Evolutionary conservation across 2,113 vertebrate genomes (phyloP), one percentile per base, ranked within the genome.

Genomic region (Eclectus roratus): DNA sequence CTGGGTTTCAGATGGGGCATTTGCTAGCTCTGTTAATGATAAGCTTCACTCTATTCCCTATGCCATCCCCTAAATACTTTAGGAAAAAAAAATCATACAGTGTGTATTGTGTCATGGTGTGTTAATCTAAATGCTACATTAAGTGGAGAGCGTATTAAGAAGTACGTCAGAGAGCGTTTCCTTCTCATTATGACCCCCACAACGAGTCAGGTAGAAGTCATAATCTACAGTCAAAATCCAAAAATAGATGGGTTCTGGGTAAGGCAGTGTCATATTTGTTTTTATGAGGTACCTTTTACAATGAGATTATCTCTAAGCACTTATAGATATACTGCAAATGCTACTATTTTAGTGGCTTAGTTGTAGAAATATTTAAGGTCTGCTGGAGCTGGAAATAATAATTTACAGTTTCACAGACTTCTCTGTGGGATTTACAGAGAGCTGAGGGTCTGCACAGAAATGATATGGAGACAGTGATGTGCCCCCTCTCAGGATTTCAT

Each of bases 1-100:
- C 97, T 98, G 98, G 94, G 95, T 96, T 97, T 98, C 97, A 96
- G 92, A 97, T 96, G 93, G 97, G 91, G 78, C 92, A 97, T 97
- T 97, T 97, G 91, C 97, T 95, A 53, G 89, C 81, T 97, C 96
- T 96, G 94, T 97, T 97, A 97, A 97, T 96, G 97, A 97, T 96
- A 96, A 97, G 18, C 52, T 96, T 94, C 78, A 46, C 73, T 95
- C 44, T 83, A 80, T 82, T 94, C 80, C 63, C 83, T 64, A 49
- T 65, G 86, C 47, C 76, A 88, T 74, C 66, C 64, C n/a, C 85
- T 91, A 72, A 93, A 70, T 61, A 78, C 52, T 88, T 94, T 53
- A 88, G 72, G 74, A 24, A 49, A 80, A 91, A 71, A 66, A 56
- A 53, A 68, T 23, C 60, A 80, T 85, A 78, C 73, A 27, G 9